Base-by-base conservation (phyloP, 2,797 vertebrate species). In the Nannoperca australis region DNA sequence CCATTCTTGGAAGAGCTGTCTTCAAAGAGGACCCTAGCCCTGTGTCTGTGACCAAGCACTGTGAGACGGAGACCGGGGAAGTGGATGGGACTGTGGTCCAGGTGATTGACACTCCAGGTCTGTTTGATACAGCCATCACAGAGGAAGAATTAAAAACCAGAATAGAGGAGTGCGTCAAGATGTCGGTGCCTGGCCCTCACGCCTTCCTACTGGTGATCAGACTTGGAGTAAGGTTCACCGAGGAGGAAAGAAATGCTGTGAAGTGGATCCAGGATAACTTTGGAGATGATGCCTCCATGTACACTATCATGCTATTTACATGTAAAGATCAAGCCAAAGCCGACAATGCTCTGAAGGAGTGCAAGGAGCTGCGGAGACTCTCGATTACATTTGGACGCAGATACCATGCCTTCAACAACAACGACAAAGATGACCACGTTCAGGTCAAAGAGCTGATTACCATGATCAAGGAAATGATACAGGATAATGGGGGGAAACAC, bases 241-340 rank as follows among this genome's bases (percentile, higher is more conserved):
- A 94, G 17, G 90, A 94, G 73, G 91, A 94, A 30, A 78, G 86
- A 4, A 92, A 93, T 0, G 89, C 93, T 0, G 90, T 95, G 12
- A 93, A 91, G 78, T 94, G 94, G 94, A 94, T 95, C 89, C 89
- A 93, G 81, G 90, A 93, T 12, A 94, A 94, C 87, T 94, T 94
- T 85, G 93, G 94, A 7, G 86, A 91, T 0, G 92, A 94, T 0
- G 92, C 90, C 18, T 90, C 92, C 73, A 92, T 90, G 90, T 94
- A 93, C 87, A 94, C 93, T n/a, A 94, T 94, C 73, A 91, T 94
- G 90, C 84, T 94, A 76, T 95, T 95, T 40, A 94, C 94, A 0
- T 90, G 91, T 47, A 90, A 90, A 73, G 94, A 94, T 42, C 92
- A 95, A 72, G 89, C 81, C 0, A 94, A 90, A 78, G 86, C 93